Evolutionary conservation across 1,140 invertebrate species (phyloP).

Genomic region (Cotesia chilonis): DNA sequence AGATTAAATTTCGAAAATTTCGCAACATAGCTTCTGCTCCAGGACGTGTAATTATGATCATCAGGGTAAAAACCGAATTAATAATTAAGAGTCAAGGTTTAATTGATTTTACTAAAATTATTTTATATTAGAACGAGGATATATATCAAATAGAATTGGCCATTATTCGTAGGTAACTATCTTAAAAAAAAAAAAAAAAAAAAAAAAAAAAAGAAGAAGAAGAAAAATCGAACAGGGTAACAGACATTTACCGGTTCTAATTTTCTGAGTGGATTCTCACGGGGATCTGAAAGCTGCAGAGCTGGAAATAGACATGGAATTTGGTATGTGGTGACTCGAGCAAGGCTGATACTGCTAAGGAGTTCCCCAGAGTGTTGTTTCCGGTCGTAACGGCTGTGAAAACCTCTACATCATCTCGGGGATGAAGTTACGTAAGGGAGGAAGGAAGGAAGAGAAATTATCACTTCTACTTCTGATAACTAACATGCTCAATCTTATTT

Average conservation of each 20-base stretch:
- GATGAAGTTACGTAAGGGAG: slow-evolving; percentile 32
- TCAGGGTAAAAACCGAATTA: too few species aligned
- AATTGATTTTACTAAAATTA: too few species aligned
- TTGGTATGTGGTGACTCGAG: slow-evolving; percentile 46
- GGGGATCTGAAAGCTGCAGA: slow-evolving; percentile 21
- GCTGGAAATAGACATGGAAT: slow-evolving; percentile 46
- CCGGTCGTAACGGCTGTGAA: slow-evolving; percentile 34
- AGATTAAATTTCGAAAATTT: slow-evolving; percentile 5
- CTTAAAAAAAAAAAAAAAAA: too few species aligned
- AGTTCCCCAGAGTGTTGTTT: slow-evolving; percentile 52
- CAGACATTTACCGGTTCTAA: slow-evolving; percentile 19
- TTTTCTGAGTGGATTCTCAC: slow-evolving; percentile 21
- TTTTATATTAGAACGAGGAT: too few species aligned
- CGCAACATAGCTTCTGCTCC: too few species aligned
- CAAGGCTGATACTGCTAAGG: slow-evolving; percentile 48
- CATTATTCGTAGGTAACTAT: too few species aligned
- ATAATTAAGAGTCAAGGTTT: too few species aligned
- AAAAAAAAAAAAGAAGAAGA: too few species aligned
- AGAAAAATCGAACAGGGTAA: slow-evolving; percentile 18
- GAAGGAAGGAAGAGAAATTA: not conserved
- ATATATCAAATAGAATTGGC: too few species aligned
- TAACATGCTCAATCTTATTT: not conserved
- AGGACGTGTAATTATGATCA: too few species aligned
- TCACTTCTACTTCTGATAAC: not conserved
- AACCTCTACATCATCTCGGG: slow-evolving; percentile 40